A percentile compares a stretch with the other conserved stretches of the same genome.
These are phyloP conservation scores for Drosophila paranaensis DNA, from an alignment of 2,888 invertebrate genomes.

Conservation along the genomic window DNA sequence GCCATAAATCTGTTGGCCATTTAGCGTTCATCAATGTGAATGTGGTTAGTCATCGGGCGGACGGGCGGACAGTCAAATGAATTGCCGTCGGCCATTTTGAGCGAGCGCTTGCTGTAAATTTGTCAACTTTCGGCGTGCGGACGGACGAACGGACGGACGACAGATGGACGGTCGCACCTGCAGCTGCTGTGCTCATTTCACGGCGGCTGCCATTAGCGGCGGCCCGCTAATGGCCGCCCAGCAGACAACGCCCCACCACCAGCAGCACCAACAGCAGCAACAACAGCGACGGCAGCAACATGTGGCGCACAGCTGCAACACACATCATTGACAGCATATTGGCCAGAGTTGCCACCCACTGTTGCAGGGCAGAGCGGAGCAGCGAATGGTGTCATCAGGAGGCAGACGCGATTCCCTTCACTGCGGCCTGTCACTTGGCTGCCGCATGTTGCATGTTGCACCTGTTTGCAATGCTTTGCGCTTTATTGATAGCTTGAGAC, in stretches of 20 bases:
- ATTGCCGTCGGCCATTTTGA: constrained; percentile 72
- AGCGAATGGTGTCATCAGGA: constrained; percentile 72
- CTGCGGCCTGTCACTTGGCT: constrained; percentile 56
- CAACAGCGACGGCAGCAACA: constrained; percentile 62
- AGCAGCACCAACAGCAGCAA: constrained; percentile 23
- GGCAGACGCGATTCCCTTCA: constrained; percentile 61
- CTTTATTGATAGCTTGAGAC: constrained; percentile 66
- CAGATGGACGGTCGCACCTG: constrained; percentile 60
- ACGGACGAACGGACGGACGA: constrained; percentile 12
- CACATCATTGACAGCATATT: constrained; percentile 72
- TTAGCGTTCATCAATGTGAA: constrained; percentile 75
- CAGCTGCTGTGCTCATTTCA: constrained; percentile 78
- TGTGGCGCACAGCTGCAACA: constrained; percentile 79
- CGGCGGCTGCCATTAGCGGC: constrained; percentile 59
- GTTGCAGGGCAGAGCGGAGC: constrained; percentile 56
- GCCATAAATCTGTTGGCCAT: constrained; percentile 76
- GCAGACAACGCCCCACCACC: constrained; percentile 54
- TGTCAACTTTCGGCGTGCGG: constrained; percentile 68
- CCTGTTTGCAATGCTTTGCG: constrained; percentile 70
- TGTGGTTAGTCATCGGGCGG: constrained; percentile 60
- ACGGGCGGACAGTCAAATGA: constrained; percentile 59
- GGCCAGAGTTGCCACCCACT: constrained; percentile 77
- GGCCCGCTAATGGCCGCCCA: constrained; percentile 66
- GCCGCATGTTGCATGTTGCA: constrained; percentile 57
- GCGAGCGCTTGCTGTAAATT: constrained; percentile 67